Evolutionary conservation across 2,888 invertebrate genomes (phyloP).

Genomic region (Lamproptera curius): DNA sequence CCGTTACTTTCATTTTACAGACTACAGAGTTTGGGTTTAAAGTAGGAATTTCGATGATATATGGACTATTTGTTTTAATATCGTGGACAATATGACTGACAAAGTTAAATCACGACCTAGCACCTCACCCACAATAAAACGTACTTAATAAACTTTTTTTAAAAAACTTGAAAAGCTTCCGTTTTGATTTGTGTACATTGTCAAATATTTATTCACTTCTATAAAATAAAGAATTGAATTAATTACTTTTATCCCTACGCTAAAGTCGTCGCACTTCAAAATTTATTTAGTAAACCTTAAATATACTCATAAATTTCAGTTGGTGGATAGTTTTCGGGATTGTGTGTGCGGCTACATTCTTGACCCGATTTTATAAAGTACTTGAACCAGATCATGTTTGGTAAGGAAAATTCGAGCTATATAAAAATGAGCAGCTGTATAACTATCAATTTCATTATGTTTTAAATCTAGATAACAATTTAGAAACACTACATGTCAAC

Average conservation of each 20-base stretch:
- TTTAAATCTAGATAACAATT: too few species aligned
- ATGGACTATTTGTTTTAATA: too few species aligned
- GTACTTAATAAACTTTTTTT: not conserved
- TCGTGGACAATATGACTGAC: not conserved
- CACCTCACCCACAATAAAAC: not conserved
- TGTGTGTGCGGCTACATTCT: conserved; percentile 82
- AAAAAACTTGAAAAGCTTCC: not conserved
- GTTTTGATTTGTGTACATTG: not conserved
- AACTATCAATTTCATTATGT: too few species aligned
- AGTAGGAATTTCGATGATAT: too few species aligned
- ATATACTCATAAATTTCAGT: conserved; percentile 34
- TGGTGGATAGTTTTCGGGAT: conserved; percentile 83
- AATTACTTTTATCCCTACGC: not conserved
- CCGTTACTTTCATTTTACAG: too few species aligned
- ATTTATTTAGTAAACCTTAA: not conserved
- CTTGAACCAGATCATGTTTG: conserved; percentile 96
- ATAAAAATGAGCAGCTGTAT: too few species aligned
- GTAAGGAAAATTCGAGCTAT: conserved; percentile 78
- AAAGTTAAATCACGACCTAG: conserved; percentile 3
- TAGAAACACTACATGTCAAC: too few species aligned
- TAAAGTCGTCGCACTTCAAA: not conserved
- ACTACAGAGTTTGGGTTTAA: too few species aligned
- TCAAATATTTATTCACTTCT: not conserved
- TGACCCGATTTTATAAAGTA: conserved; percentile 93
- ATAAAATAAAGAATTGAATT: not conserved